These are phyloP conservation scores for Neolamprologus variostigma DNA, from an alignment of 2,113 vertebrate species.

Conservation along the genomic window DNA sequence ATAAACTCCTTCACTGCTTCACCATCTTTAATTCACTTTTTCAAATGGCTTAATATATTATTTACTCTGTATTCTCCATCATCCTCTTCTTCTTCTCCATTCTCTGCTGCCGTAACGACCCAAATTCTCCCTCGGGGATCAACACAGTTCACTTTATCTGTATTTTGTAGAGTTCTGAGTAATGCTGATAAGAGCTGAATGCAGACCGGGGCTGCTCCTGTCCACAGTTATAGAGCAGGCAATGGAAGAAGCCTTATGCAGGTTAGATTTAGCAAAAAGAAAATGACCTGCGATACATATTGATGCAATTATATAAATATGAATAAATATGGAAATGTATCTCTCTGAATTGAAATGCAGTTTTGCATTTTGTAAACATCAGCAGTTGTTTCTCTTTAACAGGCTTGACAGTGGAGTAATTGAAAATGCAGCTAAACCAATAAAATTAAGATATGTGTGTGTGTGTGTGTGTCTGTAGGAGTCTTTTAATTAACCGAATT, in stretches of 20 bases:
- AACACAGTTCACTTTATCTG: constrained; percentile 14
- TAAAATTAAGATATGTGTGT: neutral
- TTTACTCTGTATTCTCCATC: neutral
- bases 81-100: neutral
- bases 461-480: neutral
- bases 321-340: neutral
- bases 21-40: neutral
- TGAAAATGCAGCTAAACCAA: neutral
- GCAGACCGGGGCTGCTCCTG: neutral
- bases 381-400: neutral
- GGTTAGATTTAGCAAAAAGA: neutral
- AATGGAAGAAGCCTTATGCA: neutral
- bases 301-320: neutral
- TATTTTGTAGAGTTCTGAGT: neutral
- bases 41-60: neutral
- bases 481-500: neutral
- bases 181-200: constrained; percentile 3
- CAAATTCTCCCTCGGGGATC: neutral
- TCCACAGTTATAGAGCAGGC: neutral
- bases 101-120: neutral
- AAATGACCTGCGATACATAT: neutral
- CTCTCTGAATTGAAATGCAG: neutral
- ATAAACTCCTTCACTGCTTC: neutral
- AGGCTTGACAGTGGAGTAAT: neutral
- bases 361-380: neutral